Base-by-base conservation (phyloP, 2,797 vertebrate genomes). In the Semotilus atromaculatus region DNA sequence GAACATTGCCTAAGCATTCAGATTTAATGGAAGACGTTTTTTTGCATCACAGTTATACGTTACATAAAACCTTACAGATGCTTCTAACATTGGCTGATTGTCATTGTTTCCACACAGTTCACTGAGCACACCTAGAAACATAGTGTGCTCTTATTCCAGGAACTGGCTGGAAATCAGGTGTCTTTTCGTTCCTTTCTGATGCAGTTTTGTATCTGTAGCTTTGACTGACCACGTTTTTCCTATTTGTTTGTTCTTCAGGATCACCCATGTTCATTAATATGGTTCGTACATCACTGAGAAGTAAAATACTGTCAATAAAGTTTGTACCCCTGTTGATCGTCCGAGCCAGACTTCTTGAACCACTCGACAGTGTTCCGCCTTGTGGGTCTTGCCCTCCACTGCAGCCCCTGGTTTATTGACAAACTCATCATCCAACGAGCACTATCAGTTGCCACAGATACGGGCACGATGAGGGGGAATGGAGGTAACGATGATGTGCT, bases 401-500 rank as follows among this genome's bases (percentile, higher is more conserved):
- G 81, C 88, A 87, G 71, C 88, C 89, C 89, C 83, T 86, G 71
- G 89, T 93, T 94, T 94, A 93, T 93, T 92, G 92, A 94, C 92
- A 85, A 90, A 94, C 90, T 94, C 91, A 89, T 93, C 90, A 86
- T 91, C 91, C 94, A 93, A 90, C 84, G 91, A 86, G 87, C 81
- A 86, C 92, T 89, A 87, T 87, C 90, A 89, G 94, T 95, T 93
- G 93, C 82, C 92, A 91, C 85, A 90, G 94, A 92, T 92, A 93
- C 94, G 67, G 80, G 73, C 29, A 89, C 88, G 92, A 93, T 87
- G 94, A 89, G 86, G 92, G 93, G 93, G 71, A 79, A 79, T 71
- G 64, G 34, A 40, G 36, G 23, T n/a, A 2, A 93, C 94, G 95
- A 96, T 94, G 96, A 95, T 91, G 90, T 92, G 91, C 94, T 95